Evolutionary conservation across 2,888 invertebrate genomes (phyloP), one percentile per base, ranked within the genome.

Genomic region (Platerodrilus igneus): DNA sequence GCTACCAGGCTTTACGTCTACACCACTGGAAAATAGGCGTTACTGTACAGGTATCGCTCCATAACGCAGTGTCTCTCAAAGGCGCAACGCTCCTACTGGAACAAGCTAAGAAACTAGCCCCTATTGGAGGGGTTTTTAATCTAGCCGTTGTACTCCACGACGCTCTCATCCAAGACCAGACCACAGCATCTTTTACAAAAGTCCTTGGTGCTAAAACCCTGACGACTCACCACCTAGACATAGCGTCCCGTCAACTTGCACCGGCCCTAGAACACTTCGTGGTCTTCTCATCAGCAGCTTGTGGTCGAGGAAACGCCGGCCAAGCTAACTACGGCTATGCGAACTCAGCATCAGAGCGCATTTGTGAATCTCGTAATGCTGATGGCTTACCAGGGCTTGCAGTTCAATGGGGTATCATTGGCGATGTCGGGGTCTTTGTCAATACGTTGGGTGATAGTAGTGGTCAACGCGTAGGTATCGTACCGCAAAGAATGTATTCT

Each of bases 401-500:
- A n/a, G n/a, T n/a, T n/a, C n/a, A n/a, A n/a, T n/a, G n/a, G n/a
- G n/a, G n/a, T n/a, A n/a, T n/a, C n/a, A n/a, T n/a, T n/a, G n/a
- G n/a, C n/a, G n/a, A n/a, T 66, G 95, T 95, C 23, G 97, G 97
- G 34, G 77, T 97, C 39, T 79, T 97, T 43, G 70, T 88, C 59
- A 92, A 94, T 58, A 85, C 83, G 30, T 85, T 94, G 79, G 88
- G 91, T 29, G 82, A 77, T 51, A 94, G 93, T 68, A 89, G 91
- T 31, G 83, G 86, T 0, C 90, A 90, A 53, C 86, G 97, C 51
- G 93, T 94, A 45, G 97, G 97, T 48, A 96, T 97, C 4, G 67
- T 95, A 53, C 96, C 96, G n/a, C 97, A 97, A 71, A 79, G 93
- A 55, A 91, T 97, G 75, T 71, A 81, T 8, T 95, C 93, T 16